Base-by-base conservation (phyloP, 2,888 invertebrate genomes). In the Caenorhabditis plicata region DNA sequence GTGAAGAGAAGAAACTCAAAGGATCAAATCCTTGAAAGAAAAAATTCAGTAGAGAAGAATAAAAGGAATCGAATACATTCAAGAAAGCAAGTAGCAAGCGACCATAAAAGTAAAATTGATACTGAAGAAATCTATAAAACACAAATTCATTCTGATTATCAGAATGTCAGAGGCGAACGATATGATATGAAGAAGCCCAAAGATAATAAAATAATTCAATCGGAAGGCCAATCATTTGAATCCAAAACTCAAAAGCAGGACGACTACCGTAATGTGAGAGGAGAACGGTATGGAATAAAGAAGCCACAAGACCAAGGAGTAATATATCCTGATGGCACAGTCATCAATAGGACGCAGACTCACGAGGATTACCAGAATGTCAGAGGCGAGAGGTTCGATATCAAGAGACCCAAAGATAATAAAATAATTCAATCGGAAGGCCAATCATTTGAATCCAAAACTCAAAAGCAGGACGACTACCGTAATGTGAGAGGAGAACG, bases 391-490 rank as follows among this genome's bases (percentile, higher is more conserved):
- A 4, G 36, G 22, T 36, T 19, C 13, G 36, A 36, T 9, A 15
- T 9, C 9, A 13, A 15, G 15, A 36, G 7, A 19, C 36, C 36
- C 4, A 13, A 19, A 8, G 36, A 36, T 15, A 36, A 36, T 22
- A 36, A 36, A 13, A 36, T 36, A 9, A 19, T 36, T 19, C 20
- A 15, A 36, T 4, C 19, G 8, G 36, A 36, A 20, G 36, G 36
- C 5, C 7, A 7, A 7, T 5, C 36, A 20, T 36, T 36, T 13
- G 36, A 19, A 13, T 7, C 36, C 5, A 36, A 36, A 36, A 40
- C 41, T 1, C 49, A 49, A 29, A 49, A 49, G 5, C 49, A 49
- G 29, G 41, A 49, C 25, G 40, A 46, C 20, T 46, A 38, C 46
- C 36, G 29, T 15, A 20, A 38, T 27, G 17, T 46, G 5, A 15